These are phyloP conservation scores for Centroberyx gerrardi DNA, from an alignment of 2,797 vertebrate genomes.

Conservation along the genomic window DNA sequence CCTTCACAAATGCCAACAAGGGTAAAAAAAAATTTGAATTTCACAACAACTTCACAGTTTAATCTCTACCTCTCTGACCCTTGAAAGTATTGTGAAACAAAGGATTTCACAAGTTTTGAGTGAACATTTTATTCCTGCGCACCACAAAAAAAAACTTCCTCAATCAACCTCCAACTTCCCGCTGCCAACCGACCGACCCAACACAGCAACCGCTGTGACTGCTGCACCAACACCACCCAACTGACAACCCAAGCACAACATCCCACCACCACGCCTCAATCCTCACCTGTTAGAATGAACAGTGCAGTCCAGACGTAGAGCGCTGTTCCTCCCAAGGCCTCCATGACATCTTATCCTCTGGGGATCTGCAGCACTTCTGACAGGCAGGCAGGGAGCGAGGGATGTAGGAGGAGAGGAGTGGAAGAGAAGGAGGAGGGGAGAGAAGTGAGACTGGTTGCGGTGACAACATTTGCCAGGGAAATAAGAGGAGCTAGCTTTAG, in stretches of 20 bases:
- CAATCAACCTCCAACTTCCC: constrained; percentile 1
- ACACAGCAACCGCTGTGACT: constrained; percentile 57
- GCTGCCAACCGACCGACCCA: constrained; percentile 19
- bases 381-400: constrained; percentile 56
- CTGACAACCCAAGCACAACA: constrained; percentile 15
- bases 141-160: background rate
- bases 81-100: background rate
- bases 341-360: constrained; percentile 92
- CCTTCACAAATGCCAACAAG: background rate
- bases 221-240: constrained; percentile 29
- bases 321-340: constrained; percentile 73
- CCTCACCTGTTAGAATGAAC: constrained; percentile 83
- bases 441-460: constrained; percentile 82
- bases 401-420: constrained; percentile 59
- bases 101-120: constrained; percentile 21
- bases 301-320: constrained; percentile 69
- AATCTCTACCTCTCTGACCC: background rate
- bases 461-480: constrained; percentile 89
- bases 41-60: constrained; percentile 11
- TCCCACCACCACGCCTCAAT: background rate
- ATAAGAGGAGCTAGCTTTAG: constrained; percentile 81
- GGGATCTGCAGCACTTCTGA: constrained; percentile 74
- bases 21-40: background rate
- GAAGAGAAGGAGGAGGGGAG: constrained; percentile 60
- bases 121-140: constrained; percentile 1